Percentiles rank a stretch among this genome's conserved stretches.
Conservation (phyloP, 1,140 invertebrate species). For the Choristoneura fumiferana region DNA sequence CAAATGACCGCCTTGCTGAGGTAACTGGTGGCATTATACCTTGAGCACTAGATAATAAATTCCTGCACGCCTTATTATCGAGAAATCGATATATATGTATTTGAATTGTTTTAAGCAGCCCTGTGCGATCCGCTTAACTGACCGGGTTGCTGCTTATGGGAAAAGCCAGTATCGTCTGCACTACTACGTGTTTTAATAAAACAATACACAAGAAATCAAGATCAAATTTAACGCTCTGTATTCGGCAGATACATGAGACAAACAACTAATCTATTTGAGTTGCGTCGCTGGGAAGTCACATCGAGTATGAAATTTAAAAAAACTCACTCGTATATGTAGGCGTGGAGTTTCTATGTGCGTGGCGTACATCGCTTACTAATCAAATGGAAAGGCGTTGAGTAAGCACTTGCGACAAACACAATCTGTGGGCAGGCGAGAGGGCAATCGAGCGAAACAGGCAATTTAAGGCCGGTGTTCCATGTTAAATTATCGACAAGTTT, state of each 20-base stretch:
- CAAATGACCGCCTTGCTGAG: constrained; percentile 5
- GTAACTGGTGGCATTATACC: constrained; percentile 9
- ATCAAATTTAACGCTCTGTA: constrained; percentile 1
- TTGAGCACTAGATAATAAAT: constrained; percentile 14
- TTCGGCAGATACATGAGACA: not conserved
- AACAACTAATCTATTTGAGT: not conserved
- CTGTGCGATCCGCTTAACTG: not conserved
- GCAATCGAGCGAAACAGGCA: constrained; percentile 59
- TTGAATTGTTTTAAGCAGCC: constrained; percentile 7
- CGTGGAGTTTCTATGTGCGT: constrained; percentile 39
- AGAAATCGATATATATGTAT: constrained; percentile 11
- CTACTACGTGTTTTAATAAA: not conserved
- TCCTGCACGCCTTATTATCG: not conserved
- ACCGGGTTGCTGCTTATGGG: not conserved
- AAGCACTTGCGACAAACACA: constrained; percentile 48
- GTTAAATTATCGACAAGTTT: constrained; percentile 71
- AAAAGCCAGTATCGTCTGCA: not conserved
- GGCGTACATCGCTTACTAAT: constrained; percentile 52
- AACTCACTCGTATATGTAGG: constrained; percentile 53
- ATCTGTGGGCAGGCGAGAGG: constrained; percentile 52
- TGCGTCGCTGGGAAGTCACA: not conserved
- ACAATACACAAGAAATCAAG: constrained; percentile 2
- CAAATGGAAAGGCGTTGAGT: constrained; percentile 50
- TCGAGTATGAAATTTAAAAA: not conserved
- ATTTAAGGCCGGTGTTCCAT: constrained; percentile 64